Evolutionary conservation across 2,797 vertebrate genomes (phyloP).

Genomic region (Phoxinus dragarum): DNA sequence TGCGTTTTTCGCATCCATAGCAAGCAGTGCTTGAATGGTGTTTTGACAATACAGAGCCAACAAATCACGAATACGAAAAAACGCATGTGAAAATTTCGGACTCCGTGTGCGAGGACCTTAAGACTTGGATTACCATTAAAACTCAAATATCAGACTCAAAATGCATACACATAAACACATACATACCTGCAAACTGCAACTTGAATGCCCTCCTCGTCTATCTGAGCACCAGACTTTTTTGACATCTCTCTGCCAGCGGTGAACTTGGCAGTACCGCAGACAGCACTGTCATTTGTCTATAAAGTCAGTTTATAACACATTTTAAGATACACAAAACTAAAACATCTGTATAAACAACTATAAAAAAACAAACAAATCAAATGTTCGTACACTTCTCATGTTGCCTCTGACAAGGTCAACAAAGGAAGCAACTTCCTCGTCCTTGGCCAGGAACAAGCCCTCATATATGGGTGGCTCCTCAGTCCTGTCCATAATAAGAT

Average conservation of each 20-base stretch:
- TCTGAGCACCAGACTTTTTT: conserved; percentile 29
- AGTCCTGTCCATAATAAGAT: conserved; percentile 28
- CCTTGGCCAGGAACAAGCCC: conserved; percentile 35
- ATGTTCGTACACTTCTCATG: conserved; percentile 37
- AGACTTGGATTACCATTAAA: background rate
- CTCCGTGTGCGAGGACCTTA: too few relatives aligned
- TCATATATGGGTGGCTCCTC: conserved; percentile 29
- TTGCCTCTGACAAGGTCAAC: conserved; percentile 33
- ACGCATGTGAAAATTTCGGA: too few relatives aligned
- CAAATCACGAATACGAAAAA: too few relatives aligned
- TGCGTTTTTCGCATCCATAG: too few relatives aligned
- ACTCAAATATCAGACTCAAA: conserved; percentile 1
- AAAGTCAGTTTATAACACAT: conserved; percentile 17
- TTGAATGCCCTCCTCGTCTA: conserved; percentile 34
- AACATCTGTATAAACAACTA: background rate
- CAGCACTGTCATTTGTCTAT: conserved; percentile 4
- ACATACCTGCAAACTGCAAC: background rate
- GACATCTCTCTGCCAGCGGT: conserved; percentile 16
- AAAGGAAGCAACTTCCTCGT: conserved; percentile 27
- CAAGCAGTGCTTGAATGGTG: too few relatives aligned
- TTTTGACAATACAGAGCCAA: too few relatives aligned
- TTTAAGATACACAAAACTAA: background rate
- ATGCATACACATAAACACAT: background rate
- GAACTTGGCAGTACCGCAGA: conserved; percentile 18
- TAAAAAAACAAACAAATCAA: conserved; percentile 7